Base-by-base conservation (phyloP, 2,113 vertebrate species). In the Cariama cristata region DNA sequence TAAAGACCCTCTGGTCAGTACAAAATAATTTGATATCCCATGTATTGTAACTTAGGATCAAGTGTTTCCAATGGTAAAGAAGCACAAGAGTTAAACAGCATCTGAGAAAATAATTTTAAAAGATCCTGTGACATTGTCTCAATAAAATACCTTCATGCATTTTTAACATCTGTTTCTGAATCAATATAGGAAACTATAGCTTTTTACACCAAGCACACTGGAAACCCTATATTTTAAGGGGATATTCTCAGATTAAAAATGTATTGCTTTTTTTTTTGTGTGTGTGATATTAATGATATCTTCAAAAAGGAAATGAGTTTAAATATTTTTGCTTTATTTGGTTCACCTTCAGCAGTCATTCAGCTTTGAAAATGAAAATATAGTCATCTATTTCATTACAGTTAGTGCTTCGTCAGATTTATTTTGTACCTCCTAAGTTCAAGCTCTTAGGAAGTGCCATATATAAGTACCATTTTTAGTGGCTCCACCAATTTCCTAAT, bases 141-240 rank as follows among this genome's bases (percentile, higher is more conserved):
- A 56, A 94, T 85, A 94, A 97, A 95, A 96, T 93, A 93, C 10
- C 28, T 95, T 89, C 40, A 95, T 93, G 85, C 45, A 96, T 91
- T 96, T 94, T 96, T 95, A 97, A 96, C 66, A 44, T 69, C 74
- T 83, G 50, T 69, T 95, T 85, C 42, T 8, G 42, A 96, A 91
- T 97, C 94, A 66, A 91, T 97, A 94, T 14, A 91, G 89, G 89
- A 93, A 96, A 75, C 58, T 20, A 52, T 85, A 28, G 32, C 53
- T 93, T 87, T 92, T 88, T 91, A 91, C 16, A 20, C 24, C 33
- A 63, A 47, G 74, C 17, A 84, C 24, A 33, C 50, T 88, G 59
- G 77, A 95, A 96, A 73, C 49, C 16, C 26, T 91, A 35, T 82
- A 85, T 86, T 90, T 88, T 69, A 94, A 90, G 77, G 62, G 62